Evolutionary conservation across 2,888 invertebrate genomes (phyloP).

Genomic region (Diadegma fenestrale): DNA sequence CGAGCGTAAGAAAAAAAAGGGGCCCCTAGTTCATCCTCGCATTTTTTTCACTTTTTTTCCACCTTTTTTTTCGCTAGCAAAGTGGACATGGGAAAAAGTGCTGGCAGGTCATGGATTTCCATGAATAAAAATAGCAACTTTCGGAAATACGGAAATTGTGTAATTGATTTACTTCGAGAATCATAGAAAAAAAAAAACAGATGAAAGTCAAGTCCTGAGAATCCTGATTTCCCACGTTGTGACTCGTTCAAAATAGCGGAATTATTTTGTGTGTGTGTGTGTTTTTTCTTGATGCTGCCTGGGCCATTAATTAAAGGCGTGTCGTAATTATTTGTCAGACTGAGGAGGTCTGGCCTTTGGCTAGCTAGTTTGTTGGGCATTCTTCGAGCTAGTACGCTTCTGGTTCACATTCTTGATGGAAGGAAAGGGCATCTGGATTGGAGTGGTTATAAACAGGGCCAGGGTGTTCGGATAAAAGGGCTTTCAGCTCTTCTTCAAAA

Average conservation of each 20-base stretch:
- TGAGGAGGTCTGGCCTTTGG: slow-evolving; percentile 9
- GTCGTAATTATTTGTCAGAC: slow-evolving; percentile 15
- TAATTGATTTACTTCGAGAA: neutral
- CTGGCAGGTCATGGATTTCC: slow-evolving; percentile 67
- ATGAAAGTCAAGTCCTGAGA: neutral
- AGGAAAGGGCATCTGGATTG: slow-evolving; percentile 64
- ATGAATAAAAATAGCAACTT: slow-evolving; percentile 18
- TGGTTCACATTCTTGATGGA: slow-evolving; percentile 4
- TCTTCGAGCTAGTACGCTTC: neutral
- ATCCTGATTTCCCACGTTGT: neutral
- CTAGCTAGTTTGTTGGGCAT: neutral
- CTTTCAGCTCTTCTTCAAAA: slow-evolving; percentile 54
- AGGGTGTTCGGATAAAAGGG: slow-evolving; percentile 50
- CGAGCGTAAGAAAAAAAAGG: slow-evolving; percentile 77
- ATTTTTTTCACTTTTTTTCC: slow-evolving; percentile 59
- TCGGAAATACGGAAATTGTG: neutral
- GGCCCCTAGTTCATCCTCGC: slow-evolving; percentile 48
- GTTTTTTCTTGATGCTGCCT: neutral
- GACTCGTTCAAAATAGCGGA: neutral
- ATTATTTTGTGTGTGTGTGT: neutral
- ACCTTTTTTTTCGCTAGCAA: slow-evolving; percentile 81
- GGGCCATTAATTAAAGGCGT: neutral
- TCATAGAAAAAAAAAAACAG: neutral
- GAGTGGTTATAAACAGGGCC: slow-evolving; percentile 62
- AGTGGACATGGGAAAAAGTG: slow-evolving; percentile 84